Percentiles rank a stretch among this genome's conserved stretches.
Conservation (phyloP, 2,888 invertebrate genomes). For the Eilema depressum region DNA sequence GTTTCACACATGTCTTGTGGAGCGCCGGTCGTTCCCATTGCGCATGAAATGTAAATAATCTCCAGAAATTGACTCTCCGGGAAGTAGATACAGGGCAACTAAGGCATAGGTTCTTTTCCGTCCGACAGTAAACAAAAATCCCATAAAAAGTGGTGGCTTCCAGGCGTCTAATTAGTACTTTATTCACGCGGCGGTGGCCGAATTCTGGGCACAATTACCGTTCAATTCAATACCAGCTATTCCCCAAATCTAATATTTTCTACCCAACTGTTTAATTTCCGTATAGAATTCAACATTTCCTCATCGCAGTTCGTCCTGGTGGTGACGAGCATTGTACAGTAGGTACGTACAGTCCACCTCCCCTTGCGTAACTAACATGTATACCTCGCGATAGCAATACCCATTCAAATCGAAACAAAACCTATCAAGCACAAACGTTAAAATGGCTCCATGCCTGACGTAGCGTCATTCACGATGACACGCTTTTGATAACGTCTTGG, state of each 20-base stretch:
- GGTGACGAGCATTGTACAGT: conserved; percentile 12
- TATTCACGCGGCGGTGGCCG: background rate
- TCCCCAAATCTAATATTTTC: background rate
- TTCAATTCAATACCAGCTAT: conserved; percentile 28
- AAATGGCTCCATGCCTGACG: background rate
- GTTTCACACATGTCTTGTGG: conserved; percentile 43
- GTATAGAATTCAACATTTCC: conserved; percentile 16
- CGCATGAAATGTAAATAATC: too few relatives aligned
- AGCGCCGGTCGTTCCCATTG: conserved; percentile 8
- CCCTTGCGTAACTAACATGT: background rate
- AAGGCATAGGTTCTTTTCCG: background rate
- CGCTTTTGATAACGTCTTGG: conserved; percentile 31
- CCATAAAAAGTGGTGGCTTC: background rate
- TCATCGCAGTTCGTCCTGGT: conserved; percentile 19
- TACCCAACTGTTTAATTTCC: conserved; percentile 30
- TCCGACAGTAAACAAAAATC: background rate
- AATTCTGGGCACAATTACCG: conserved; percentile 4
- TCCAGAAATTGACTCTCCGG: background rate
- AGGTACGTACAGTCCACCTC: background rate
- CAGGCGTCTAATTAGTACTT: background rate
- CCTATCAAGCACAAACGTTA: conserved; percentile 7
- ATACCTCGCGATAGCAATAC: background rate
- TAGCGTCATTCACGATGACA: conserved; percentile 26
- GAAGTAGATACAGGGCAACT: background rate
- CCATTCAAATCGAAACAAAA: conserved; percentile 23